Conservation (phyloP, 2,888 invertebrate genomes). For the Gonocerus acuteangulatus region DNA sequence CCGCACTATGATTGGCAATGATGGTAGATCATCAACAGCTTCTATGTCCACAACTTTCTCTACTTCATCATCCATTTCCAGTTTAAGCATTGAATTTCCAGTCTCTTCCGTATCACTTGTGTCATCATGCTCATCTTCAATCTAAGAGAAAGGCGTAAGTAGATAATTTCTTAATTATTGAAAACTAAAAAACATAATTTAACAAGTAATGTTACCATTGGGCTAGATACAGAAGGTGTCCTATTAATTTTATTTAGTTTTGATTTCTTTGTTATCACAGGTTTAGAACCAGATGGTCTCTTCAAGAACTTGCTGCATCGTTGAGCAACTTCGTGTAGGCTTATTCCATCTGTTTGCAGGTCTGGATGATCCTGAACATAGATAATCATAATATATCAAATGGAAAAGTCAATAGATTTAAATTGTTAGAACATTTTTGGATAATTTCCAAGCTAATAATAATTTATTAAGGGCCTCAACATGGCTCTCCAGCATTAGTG, state of each 20-base stretch:
- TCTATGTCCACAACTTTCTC: conserved; percentile 37
- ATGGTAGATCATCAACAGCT: conserved; percentile 35
- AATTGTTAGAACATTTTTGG: no score
- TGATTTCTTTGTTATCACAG: conserved; percentile 10
- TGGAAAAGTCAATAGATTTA: no score
- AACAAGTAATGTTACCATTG: conserved; percentile 23
- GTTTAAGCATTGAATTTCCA: conserved; percentile 22
- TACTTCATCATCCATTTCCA: conserved; percentile 35
- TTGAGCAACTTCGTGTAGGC: conserved; percentile 56
- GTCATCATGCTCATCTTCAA: conserved; percentile 34
- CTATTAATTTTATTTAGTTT: conserved; percentile 22
- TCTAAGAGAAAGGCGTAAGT: neutral
- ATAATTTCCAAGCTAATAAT: no score
- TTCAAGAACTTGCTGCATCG: conserved; percentile 35
- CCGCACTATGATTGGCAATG: conserved; percentile 14
- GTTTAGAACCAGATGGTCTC: conserved; percentile 17
- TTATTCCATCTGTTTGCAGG: conserved; percentile 66
- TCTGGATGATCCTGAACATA: conserved; percentile 58
- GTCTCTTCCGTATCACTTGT: conserved; percentile 28
- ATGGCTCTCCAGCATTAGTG: no score
- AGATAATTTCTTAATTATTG: neutral
- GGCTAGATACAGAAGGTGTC: conserved; percentile 29
- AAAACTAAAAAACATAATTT: neutral
- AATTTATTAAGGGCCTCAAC: no score
- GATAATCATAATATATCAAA: neutral